phyloP scores from a whole-genome alignment of 2,797 vertebrate species.

The Spondyliosoma cantharus region DNA sequence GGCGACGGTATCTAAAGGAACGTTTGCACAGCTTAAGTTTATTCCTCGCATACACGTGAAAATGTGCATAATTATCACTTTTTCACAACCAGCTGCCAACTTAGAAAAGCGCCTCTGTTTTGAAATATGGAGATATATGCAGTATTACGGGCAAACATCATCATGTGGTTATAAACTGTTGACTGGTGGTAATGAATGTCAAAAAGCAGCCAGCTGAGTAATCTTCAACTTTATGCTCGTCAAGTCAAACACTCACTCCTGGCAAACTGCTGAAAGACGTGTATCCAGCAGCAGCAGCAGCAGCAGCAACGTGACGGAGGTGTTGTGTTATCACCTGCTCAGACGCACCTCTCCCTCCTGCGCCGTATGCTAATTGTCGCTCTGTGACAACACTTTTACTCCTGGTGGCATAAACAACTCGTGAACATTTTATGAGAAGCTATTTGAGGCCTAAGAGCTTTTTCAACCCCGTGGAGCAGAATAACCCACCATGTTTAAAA shows the following conservation, averaged over 20 bases:
- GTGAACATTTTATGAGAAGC: slow-evolving; percentile 77
- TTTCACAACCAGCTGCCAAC: slow-evolving; percentile 4
- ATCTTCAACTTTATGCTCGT: slow-evolving; percentile 12
- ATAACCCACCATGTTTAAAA: slow-evolving; percentile 68
- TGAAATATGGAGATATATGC: slow-evolving; percentile 25
- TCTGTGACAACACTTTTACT: slow-evolving; percentile 60
- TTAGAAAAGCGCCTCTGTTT: neutral
- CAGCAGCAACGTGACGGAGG: slow-evolving; percentile 12
- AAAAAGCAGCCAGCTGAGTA: slow-evolving; percentile 8
- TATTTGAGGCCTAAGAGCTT: slow-evolving; percentile 74
- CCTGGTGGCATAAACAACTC: slow-evolving; percentile 72
- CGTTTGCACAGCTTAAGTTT: neutral
- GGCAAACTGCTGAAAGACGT: slow-evolving; percentile 18
- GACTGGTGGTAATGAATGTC: neutral
- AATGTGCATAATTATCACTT: slow-evolving; percentile 23
- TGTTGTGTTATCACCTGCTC: slow-evolving; percentile 54
- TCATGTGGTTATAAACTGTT: neutral
- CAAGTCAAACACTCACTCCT: slow-evolving; percentile 14
- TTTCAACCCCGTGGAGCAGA: slow-evolving; percentile 60
- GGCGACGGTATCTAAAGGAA: neutral
- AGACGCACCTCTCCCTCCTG: slow-evolving; percentile 28
- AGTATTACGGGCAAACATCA: neutral
- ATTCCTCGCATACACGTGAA: neutral
- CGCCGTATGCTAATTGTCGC: slow-evolving; percentile 54
- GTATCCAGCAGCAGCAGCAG: slow-evolving; percentile 38